These are phyloP conservation scores for Bovichtus diacanthus DNA, from an alignment of 2,797 vertebrate species.

Conservation along the genomic window DNA sequence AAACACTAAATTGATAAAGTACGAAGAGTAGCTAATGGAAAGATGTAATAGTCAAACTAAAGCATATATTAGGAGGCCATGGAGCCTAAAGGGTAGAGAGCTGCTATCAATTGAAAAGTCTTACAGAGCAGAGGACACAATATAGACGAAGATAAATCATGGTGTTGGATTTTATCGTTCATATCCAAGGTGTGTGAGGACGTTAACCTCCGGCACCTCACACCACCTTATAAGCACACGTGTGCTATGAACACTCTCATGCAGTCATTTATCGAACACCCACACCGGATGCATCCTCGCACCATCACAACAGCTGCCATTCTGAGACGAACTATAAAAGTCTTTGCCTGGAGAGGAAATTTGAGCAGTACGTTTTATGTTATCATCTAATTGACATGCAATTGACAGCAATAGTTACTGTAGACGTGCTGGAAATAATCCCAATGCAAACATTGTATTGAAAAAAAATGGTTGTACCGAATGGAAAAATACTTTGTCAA, in stretches of 20 bases:
- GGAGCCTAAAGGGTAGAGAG: slow-evolving; percentile 71
- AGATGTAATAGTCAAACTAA: slow-evolving; percentile 83
- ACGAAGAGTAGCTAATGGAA: slow-evolving; percentile 75
- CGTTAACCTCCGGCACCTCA: slow-evolving; percentile 68
- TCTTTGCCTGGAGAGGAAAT: slow-evolving; percentile 16
- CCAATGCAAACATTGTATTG: not conserved
- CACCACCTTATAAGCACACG: slow-evolving; percentile 37
- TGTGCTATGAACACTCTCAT: slow-evolving; percentile 24
- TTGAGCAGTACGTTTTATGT: not conserved
- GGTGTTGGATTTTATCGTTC: slow-evolving; percentile 77
- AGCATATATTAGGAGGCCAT: slow-evolving; percentile 78
- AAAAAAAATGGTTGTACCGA: not conserved
- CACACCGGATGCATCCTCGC: slow-evolving; percentile 1
- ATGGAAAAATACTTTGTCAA: not conserved
- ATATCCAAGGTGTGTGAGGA: slow-evolving; percentile 68
- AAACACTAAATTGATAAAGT: slow-evolving; percentile 81
- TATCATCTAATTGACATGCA: slow-evolving; percentile 1
- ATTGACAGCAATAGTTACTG: not conserved
- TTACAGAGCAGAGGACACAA: slow-evolving; percentile 57
- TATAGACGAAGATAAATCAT: slow-evolving; percentile 73
- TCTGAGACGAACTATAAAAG: not conserved
- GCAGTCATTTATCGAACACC: slow-evolving; percentile 17
- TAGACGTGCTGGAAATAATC: not conserved
- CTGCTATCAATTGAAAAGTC: slow-evolving; percentile 60
- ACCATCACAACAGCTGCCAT: slow-evolving; percentile 14